Percentiles rank a stretch among this genome's conserved stretches.
These are phyloP conservation scores for Xenopus petersii DNA, from an alignment of 2,797 vertebrate genomes.

Conservation along the genomic window DNA sequence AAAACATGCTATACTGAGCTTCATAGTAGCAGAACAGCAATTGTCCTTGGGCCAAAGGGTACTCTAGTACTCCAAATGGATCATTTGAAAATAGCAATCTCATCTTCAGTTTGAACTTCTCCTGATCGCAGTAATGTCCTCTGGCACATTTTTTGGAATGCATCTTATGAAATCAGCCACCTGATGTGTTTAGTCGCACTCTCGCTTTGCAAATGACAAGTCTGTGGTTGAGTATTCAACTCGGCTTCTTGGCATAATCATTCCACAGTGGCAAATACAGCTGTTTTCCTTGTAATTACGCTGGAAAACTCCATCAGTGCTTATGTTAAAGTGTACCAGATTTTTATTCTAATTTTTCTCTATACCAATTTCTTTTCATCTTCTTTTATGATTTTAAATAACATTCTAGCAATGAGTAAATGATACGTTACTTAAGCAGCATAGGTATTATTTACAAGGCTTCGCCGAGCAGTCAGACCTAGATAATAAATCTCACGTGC, in stretches of 20 bases:
- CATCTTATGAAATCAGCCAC: slow-evolving; percentile 33
- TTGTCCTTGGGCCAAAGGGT: not conserved
- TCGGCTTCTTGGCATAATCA: slow-evolving; percentile 16
- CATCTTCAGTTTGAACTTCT: not conserved
- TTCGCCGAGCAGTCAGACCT: too few relatives aligned
- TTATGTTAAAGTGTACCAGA: slow-evolving; percentile 1
- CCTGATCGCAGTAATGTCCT: not conserved
- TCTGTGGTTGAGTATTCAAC: slow-evolving; percentile 1
- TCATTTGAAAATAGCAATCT: not conserved
- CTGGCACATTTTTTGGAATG: not conserved
- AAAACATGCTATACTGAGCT: too few relatives aligned
- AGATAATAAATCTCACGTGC: too few relatives aligned
- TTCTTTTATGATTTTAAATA: too few relatives aligned
- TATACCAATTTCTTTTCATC: too few relatives aligned
- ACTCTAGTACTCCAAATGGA: not conserved
- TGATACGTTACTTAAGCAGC: too few relatives aligned
- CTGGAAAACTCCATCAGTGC: not conserved
- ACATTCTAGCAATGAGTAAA: not conserved
- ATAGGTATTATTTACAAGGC: too few relatives aligned
- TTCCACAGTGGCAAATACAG: slow-evolving; percentile 23
- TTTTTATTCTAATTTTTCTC: not conserved
- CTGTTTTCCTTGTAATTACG: slow-evolving; percentile 28
- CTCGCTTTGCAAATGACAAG: not conserved
- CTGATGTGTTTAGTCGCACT: slow-evolving; percentile 8
- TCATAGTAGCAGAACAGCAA: not conserved